Conservation (phyloP, 2,113 vertebrate genomes). For the Montifringilla adamsi region DNA sequence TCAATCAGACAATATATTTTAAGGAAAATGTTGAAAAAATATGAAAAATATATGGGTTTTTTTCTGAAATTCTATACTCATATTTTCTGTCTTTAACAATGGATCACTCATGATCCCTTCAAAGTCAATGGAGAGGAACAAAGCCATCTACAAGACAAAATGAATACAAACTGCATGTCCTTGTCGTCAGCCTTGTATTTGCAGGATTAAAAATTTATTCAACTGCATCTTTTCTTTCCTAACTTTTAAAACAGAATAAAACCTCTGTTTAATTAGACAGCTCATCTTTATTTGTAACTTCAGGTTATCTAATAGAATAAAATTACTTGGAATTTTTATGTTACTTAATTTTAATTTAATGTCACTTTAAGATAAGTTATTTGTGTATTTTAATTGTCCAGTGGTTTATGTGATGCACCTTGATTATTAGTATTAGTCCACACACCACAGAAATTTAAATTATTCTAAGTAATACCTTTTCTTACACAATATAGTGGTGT, state of each 20-base stretch:
- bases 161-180: not conserved
- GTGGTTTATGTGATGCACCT: not conserved
- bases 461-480: not conserved
- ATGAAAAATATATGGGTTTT: not conserved
- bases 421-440: not conserved
- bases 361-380: not conserved
- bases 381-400: not conserved
- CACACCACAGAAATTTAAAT: not conserved
- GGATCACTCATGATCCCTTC: not conserved
- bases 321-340: not conserved
- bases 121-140: not conserved
- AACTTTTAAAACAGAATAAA: not conserved
- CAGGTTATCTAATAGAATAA: not conserved
- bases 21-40: not conserved
- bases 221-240: not conserved
- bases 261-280: not conserved
- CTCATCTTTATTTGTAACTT: not conserved
- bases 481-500: not conserved
- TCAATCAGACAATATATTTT: not conserved
- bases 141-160: not conserved
- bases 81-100: not conserved
- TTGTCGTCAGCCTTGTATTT: not conserved
- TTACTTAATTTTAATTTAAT: constrained; percentile 4
- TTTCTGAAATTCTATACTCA: not conserved
- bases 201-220: not conserved